Base-by-base conservation (phyloP, 37 sponge, comb jelly and placozoan species). In the Halisarca cf. caerulea region DNA sequence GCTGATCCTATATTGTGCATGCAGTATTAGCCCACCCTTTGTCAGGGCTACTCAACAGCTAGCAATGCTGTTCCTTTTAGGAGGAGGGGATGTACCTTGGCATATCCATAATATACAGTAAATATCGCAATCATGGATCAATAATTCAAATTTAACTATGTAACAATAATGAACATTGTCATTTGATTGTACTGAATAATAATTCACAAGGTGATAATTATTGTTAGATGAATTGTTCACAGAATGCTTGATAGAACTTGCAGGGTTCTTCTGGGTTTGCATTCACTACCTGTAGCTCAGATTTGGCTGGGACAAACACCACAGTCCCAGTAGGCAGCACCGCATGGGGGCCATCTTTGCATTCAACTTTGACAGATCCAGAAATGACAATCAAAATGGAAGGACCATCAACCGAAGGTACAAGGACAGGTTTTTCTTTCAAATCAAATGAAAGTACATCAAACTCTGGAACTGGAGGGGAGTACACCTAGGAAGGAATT, bases 391-490 rank as follows among this genome's bases (percentile, higher is more conserved):
- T 33, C 21, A 92, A 44, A 53, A 90, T 95, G 24, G 94, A 94
- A 23, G 96, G 93, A 5, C 96, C 96, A 85, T 35, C n/a, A 53
- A 77, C 15, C 3, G 78, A 14, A 21, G 83, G 85, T 23, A 72
- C 6, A 40, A 74, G 45, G 23, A 37, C 2, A 4, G 24, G 11
- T 44, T 74, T 74, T 3, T 34, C 69, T 40, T 41, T 24, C 42
- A 74, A 23, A 7, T 34, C 30, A 17, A 92, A 32, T 51, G 77
- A 84, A 4, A 43, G 82, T 1, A 96, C 94, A 0, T 88, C 41
- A 72, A 94, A 96, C 38, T 96, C 97, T 0, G 92, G 88, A 28
- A 87, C 91, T 0, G 97, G 97, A n/a, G 97, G 97, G 60, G 94
- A 92, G 51, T 92, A 96, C 1, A 96, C 80, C 55, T 62, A 28